Evolutionary conservation across 1,140 invertebrate species (phyloP), one percentile per base, ranked within the genome.

Genomic region (Megathymus violae): DNA sequence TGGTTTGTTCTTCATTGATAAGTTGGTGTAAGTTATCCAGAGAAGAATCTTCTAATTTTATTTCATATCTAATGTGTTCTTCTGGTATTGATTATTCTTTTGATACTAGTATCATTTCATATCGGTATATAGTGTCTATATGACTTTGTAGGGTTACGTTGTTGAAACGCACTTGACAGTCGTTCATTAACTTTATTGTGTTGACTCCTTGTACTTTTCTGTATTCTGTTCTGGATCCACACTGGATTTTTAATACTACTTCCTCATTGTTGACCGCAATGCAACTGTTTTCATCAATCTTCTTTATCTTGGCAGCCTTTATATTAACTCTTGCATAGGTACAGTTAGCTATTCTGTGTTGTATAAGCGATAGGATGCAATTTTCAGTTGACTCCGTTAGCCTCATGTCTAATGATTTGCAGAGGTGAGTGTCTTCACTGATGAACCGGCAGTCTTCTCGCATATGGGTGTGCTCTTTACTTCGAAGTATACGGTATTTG

Each of bases 401-500:
- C 38, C 19, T 63, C 16, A 44, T 63, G 4, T 54, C 50, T 14
- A 63, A 10, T 1, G 40, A 31, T 25, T 54, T 54, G 43, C 61
- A 63, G 17, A 54, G 40, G 13, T 63, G 61, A 13, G 41, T 54
- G 10, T 48, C 50, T 41, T 63, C 61, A 15, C 34, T n/a, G 27
- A 31, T 31, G 4, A 10, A 7, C 1, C 27, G 27, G 7, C 27
- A 31, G 27, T 31, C 27, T 4, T 31, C 27, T 31, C 27, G 27
- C 27, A 31, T 31, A 31, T 31, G 7, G 27, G 27, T 31, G 27
- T 31, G 7, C 27, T 31, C 27, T 31, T 31, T 31, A 10, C 27
- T 31, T 46, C 25, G 52, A 64, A 64, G 51, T 64, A 51, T 52
- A 25, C 56, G 62, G 62, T 64, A 64, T 64, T 64, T 64, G 22